Evolutionary conservation across 2,113 vertebrate species (phyloP).

Genomic region (Gambusia holbrooki): DNA sequence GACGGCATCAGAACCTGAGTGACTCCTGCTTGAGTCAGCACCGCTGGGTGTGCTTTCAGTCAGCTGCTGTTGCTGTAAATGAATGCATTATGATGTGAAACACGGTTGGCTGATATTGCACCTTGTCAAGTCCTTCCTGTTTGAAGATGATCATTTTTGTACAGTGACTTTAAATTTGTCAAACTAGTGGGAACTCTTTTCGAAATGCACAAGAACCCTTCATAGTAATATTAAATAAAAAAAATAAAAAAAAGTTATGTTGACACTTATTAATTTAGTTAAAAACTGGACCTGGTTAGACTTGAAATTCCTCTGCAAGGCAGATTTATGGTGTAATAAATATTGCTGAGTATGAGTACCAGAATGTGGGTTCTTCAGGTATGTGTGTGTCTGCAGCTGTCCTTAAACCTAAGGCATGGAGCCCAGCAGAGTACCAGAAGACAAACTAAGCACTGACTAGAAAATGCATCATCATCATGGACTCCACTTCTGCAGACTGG

Average conservation of each 20-base stretch:
- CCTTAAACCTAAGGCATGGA: constrained; percentile 29
- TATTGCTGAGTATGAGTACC: background rate
- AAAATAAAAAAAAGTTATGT: too few relatives aligned
- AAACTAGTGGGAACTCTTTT: constrained; percentile 5
- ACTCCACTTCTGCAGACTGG: constrained; percentile 38
- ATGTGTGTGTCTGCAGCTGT: constrained; percentile 8
- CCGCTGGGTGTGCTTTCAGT: constrained; percentile 17
- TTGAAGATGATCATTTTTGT: too few relatives aligned
- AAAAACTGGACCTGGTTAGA: constrained; percentile 16
- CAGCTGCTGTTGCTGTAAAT: constrained; percentile 11
- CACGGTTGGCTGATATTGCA: background rate
- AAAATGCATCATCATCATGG: constrained; percentile 68
- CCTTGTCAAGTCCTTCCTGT: background rate
- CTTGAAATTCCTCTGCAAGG: constrained; percentile 9
- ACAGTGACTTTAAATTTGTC: too few relatives aligned
- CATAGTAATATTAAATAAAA: constrained; percentile 2
- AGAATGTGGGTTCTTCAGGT: constrained; percentile 6
- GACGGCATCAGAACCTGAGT: constrained; percentile 53
- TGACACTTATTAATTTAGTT: constrained; percentile 39
- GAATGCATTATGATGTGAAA: constrained; percentile 31
- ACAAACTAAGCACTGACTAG: constrained; percentile 45
- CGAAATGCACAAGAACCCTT: constrained; percentile 1
- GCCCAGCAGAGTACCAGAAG: constrained; percentile 43
- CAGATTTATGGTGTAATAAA: background rate
- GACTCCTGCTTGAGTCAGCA: constrained; percentile 36